Evolutionary conservation across 2,113 vertebrate species (phyloP).

Genomic region (Bothrops jararaca): DNA sequence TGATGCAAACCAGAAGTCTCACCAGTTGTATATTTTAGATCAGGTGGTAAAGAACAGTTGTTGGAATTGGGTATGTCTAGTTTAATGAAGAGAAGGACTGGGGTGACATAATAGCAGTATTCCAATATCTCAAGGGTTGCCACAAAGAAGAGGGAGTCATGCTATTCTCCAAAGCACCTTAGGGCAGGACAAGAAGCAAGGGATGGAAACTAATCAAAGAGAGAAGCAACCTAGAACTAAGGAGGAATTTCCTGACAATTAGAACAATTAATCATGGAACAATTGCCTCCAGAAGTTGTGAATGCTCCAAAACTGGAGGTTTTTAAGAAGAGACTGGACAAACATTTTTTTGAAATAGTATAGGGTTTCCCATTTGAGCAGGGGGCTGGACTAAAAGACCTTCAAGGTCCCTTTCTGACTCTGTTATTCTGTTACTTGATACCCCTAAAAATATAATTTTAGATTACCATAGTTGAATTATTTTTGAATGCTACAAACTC

Average conservation of each 20-base stretch:
- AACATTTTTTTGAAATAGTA: background rate
- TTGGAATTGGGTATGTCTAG: too few species aligned
- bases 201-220: background rate
- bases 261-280: background rate
- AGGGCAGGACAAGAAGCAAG: too few species aligned
- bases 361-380: background rate
- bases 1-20: too few species aligned
- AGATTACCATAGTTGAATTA: background rate
- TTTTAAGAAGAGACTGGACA: background rate
- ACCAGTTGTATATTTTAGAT: background rate
- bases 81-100: too few species aligned
- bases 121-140: too few species aligned
- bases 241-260: background rate
- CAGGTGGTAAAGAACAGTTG: background rate
- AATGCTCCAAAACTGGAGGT: background rate
- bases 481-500: background rate
- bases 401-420: background rate
- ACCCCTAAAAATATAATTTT: background rate
- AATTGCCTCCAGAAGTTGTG: background rate
- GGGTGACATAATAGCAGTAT: too few species aligned
- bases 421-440: background rate
- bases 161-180: too few species aligned
- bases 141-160: too few species aligned
- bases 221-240: background rate
- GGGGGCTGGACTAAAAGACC: background rate